Evolutionary conservation across 1,140 invertebrate species (phyloP).

Genomic region (Cyrtorhinus lividipennis): DNA sequence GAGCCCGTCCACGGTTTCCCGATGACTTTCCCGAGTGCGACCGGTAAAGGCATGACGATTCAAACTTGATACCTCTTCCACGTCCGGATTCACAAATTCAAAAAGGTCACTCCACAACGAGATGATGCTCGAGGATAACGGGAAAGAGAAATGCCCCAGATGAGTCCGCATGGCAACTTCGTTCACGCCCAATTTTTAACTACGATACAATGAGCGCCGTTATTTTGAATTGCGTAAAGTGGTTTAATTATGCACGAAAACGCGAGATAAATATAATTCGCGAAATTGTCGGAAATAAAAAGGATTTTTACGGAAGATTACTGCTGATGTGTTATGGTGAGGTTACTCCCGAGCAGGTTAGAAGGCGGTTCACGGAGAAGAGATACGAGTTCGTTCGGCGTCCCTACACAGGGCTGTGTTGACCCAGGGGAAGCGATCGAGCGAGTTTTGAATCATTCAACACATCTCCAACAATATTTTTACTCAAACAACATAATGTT

Average conservation of each 20-base stretch:
- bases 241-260: no score
- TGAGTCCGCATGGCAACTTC: neutral
- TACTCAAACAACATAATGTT: no score
- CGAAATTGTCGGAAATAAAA: neutral
- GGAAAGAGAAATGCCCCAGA: neutral
- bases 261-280: no score
- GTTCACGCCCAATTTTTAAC: neutral
- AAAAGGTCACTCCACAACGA: neutral
- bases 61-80: neutral
- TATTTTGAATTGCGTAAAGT: no score
- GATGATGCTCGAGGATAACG: neutral
- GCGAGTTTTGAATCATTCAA: no score
- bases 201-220: neutral
- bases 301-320: neutral
- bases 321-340: conserved; percentile 6
- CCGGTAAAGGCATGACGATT: neutral
- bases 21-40: neutral
- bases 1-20: neutral
- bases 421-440: no score
- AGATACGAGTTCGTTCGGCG: no score
- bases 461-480: no score
- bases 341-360: neutral
- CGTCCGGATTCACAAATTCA: no score
- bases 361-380: no score
- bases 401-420: no score